phyloP scores from a whole-genome alignment of 2,888 invertebrate species.

The Willowsia nigromaculata region DNA sequence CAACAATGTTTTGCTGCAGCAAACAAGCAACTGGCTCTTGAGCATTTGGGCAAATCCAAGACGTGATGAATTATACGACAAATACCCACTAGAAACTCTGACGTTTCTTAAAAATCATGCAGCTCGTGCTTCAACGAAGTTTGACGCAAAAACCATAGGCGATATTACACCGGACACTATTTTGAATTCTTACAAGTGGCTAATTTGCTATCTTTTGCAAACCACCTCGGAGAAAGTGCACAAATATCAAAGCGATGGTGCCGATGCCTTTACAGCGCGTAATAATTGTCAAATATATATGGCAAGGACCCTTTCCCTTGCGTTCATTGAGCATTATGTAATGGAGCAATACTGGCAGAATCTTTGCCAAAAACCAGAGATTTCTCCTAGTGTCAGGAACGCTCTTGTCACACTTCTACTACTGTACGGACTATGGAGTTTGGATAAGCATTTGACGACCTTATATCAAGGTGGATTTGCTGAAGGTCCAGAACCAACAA shows the following conservation, averaged over 20 bases:
- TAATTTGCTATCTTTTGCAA: slow-evolving; percentile 88
- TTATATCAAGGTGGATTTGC: slow-evolving; percentile 85
- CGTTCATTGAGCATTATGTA: slow-evolving; percentile 84
- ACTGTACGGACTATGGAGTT: slow-evolving; percentile 85
- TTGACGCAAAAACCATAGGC: slow-evolving; percentile 81
- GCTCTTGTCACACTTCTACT: slow-evolving; percentile 84
- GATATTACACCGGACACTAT: slow-evolving; percentile 83
- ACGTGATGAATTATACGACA: not conserved
- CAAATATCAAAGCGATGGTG: slow-evolving; percentile 80
- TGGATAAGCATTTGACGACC: slow-evolving; percentile 88
- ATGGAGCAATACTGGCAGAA: slow-evolving; percentile 81
- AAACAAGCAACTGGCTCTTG: slow-evolving; percentile 92
- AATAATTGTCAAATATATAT: slow-evolving; percentile 93
- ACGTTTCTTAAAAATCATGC: slow-evolving; percentile 84
- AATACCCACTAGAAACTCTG: slow-evolving; percentile 86
- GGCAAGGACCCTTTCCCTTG: slow-evolving; percentile 89
- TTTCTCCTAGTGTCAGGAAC: no score
- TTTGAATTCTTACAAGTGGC: slow-evolving; percentile 90
- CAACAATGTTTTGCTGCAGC: slow-evolving; percentile 92
- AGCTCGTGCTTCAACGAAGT: slow-evolving; percentile 82
- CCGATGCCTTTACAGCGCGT: slow-evolving; percentile 87
- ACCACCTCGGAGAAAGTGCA: slow-evolving; percentile 85
- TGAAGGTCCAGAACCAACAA: slow-evolving; percentile 82
- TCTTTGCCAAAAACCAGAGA: slow-evolving; percentile 80
- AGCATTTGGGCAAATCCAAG: slow-evolving; percentile 79